Evolutionary conservation across 2,113 vertebrate species (phyloP).

Genomic region (Pedionomus torquatus): DNA sequence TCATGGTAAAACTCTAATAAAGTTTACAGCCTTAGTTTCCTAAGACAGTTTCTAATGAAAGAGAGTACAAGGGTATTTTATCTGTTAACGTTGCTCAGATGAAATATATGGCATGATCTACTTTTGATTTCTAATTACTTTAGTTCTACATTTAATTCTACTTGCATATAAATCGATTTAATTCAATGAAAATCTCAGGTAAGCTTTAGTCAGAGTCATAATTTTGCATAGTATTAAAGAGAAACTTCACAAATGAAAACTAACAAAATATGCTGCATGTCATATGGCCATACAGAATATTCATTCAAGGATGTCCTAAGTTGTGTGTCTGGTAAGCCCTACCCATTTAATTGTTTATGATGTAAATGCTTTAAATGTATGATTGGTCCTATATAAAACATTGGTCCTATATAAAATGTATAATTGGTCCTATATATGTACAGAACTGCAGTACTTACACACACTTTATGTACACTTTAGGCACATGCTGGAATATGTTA

Average conservation of each 20-base stretch:
- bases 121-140: constrained; percentile 35
- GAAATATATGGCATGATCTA: constrained; percentile 22
- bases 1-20: constrained; percentile 3
- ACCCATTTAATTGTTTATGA: not conserved
- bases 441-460: not conserved
- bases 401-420: not conserved
- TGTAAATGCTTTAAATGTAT: too few relatives aligned
- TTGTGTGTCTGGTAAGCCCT: not conserved
- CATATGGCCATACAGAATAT: not conserved
- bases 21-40: constrained; percentile 46
- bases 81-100: not conserved
- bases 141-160: not conserved
- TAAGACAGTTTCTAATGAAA: constrained; percentile 43
- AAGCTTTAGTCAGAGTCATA: not conserved
- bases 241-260: not conserved
- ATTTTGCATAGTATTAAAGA: not conserved
- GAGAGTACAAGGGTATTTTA: constrained; percentile 19
- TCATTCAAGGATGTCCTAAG: not conserved
- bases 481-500: rapidly evolving
- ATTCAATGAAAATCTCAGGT: not conserved
- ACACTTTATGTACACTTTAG: not conserved
- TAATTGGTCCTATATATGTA: not conserved
- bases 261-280: not conserved
- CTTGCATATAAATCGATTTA: not conserved
- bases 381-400: not conserved